Evolutionary conservation across 2,797 vertebrate genomes (phyloP).

Genomic region (Macroramphosus scolopax): DNA sequence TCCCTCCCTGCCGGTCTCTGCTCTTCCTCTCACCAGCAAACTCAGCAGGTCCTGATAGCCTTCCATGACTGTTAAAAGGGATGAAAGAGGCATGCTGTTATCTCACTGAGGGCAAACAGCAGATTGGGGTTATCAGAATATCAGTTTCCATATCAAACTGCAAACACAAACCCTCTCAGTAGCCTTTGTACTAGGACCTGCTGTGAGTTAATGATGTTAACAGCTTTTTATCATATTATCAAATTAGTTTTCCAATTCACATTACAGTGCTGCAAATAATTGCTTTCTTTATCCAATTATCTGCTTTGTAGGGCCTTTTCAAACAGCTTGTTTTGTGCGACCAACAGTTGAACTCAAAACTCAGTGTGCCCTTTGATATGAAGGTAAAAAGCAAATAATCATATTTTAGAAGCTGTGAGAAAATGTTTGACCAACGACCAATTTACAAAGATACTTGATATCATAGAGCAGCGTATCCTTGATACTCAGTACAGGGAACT

Average conservation of each 20-base stretch:
- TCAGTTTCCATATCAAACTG: conserved; percentile 45
- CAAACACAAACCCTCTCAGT: conserved; percentile 43
- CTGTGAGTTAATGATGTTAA: conserved; percentile 6
- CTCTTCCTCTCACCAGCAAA: conserved; percentile 18
- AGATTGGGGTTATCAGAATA: conserved; percentile 46
- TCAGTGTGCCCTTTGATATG: too few relatives aligned
- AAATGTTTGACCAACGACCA: too few relatives aligned
- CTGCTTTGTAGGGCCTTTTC: not conserved
- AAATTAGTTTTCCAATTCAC: too few relatives aligned
- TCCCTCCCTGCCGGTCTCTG: conserved; percentile 1
- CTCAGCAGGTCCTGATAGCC: conserved; percentile 21
- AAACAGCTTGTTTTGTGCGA: not conserved
- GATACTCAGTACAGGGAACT: too few relatives aligned
- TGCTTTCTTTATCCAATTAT: too few relatives aligned
- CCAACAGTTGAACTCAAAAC: too few relatives aligned
- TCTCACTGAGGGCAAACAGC: conserved; percentile 32
- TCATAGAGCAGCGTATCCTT: too few relatives aligned
- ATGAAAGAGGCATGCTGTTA: conserved; percentile 16
- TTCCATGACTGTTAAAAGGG: conserved; percentile 32
- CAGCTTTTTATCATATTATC: not conserved
- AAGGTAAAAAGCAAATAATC: not conserved
- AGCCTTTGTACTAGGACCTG: conserved; percentile 26
- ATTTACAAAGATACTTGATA: too few relatives aligned
- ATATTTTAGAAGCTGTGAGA: too few relatives aligned
- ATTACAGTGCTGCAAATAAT: not conserved